Percentiles rank a stretch among this genome's conserved stretches.
These are phyloP conservation scores for Saturnia pavonia DNA, from an alignment of 2,888 invertebrate genomes.

Conservation along the genomic window DNA sequence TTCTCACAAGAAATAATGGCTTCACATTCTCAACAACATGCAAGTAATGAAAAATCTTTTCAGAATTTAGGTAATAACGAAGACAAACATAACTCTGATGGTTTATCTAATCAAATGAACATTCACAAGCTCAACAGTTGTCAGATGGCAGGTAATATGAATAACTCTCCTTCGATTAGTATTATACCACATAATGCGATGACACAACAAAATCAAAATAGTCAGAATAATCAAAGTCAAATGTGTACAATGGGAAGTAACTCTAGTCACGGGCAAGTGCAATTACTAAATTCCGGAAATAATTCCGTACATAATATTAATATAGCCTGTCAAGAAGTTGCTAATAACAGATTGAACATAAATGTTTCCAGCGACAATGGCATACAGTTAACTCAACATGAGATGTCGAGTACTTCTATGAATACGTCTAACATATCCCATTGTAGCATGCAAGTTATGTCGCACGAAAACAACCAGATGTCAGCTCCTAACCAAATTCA, in stretches of 20 bases:
- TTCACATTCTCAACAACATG: conserved; percentile 72
- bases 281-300: conserved; percentile 69
- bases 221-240: conserved; percentile 71
- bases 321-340: conserved; percentile 68
- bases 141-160: conserved; percentile 66
- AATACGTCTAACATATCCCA: conserved; percentile 63
- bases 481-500: conserved; percentile 71
- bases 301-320: conserved; percentile 69
- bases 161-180: conserved; percentile 65
- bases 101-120: conserved; percentile 62
- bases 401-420: conserved; percentile 54
- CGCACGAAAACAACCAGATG: conserved; percentile 63
- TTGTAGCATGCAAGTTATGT: conserved; percentile 69
- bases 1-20: conserved; percentile 77
- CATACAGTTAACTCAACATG: conserved; percentile 63
- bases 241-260: conserved; percentile 67
- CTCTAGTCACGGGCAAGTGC: conserved; percentile 64
- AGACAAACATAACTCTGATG: conserved; percentile 63
- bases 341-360: conserved; percentile 64
- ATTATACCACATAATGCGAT: conserved; percentile 72
- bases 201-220: conserved; percentile 64
- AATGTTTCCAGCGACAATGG: conserved; percentile 57
- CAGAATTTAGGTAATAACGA: conserved; percentile 70
- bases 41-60: conserved; percentile 71
- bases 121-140: conserved; percentile 73